These are phyloP conservation scores for Eledona agricola DNA, from an alignment of 2,888 invertebrate genomes.

Conservation along the genomic window DNA sequence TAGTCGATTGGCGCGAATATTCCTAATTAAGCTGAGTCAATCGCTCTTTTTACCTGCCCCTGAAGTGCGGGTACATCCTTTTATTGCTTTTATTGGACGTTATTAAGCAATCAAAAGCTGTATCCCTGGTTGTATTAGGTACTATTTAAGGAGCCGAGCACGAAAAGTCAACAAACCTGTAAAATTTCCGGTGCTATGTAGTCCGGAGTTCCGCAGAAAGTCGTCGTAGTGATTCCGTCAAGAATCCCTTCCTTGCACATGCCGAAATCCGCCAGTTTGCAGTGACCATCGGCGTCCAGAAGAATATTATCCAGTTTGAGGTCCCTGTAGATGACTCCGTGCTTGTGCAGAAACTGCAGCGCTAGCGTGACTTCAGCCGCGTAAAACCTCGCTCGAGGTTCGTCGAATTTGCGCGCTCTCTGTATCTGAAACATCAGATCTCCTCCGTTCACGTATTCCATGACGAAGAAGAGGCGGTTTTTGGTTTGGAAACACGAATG, in stretches of 20 bases:
- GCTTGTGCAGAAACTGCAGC: slow-evolving; percentile 93
- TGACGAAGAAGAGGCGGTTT: slow-evolving; percentile 92
- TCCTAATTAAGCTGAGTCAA: no score
- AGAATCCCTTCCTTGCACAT: slow-evolving; percentile 92
- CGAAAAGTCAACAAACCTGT: slow-evolving; percentile 72
- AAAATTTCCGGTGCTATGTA: slow-evolving; percentile 93
- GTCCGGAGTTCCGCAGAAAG: slow-evolving; percentile 99
- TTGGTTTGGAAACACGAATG: slow-evolving; percentile 97
- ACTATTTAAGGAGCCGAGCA: no score
- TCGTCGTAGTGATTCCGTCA: slow-evolving; percentile 89
- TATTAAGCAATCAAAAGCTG: no score
- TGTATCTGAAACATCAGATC: slow-evolving; percentile 99
- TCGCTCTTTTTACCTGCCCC: no score
- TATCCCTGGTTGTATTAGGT: no score
- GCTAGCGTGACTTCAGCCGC: slow-evolving; percentile 98
- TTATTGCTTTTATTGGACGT: no score
- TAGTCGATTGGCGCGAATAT: no score
- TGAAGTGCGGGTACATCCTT: no score
- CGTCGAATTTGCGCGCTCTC: slow-evolving; percentile 96
- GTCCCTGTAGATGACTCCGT: slow-evolving; percentile 98
- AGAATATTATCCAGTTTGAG: slow-evolving; percentile 98
- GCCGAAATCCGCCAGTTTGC: slow-evolving; percentile 94
- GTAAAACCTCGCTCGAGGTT: slow-evolving; percentile 93
- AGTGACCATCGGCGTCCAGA: slow-evolving; percentile 94
- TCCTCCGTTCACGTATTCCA: slow-evolving; percentile 99